These are phyloP conservation scores for Ageneiosus marmoratus DNA, from an alignment of 2,113 vertebrate genomes.

Conservation along the genomic window DNA sequence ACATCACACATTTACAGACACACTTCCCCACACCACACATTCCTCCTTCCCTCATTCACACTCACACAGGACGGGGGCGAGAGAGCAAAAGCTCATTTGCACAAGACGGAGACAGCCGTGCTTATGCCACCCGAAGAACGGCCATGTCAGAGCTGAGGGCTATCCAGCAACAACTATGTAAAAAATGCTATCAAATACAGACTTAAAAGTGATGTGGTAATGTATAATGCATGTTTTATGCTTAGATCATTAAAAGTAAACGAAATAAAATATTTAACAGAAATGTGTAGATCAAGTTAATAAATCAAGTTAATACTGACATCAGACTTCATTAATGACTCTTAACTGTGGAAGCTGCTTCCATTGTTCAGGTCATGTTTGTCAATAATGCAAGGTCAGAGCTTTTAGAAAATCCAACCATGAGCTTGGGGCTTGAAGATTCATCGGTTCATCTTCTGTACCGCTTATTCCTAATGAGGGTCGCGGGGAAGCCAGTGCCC, in stretches of 20 bases:
- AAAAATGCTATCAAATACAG: background rate
- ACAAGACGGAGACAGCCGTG: slow-evolving; percentile 7
- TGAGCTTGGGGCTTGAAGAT: too few species aligned
- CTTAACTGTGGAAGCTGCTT: background rate
- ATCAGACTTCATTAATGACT: background rate
- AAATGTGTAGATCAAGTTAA: background rate
- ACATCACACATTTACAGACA: slow-evolving; percentile 14
- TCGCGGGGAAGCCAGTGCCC: too few species aligned
- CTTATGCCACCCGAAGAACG: slow-evolving; percentile 26
- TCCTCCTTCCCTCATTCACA: slow-evolving; percentile 18
- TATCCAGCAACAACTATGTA: slow-evolving; percentile 15
- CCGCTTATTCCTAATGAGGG: too few species aligned
- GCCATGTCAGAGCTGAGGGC: slow-evolving; percentile 25
- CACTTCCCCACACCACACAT: slow-evolving; percentile 8
- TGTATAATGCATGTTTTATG: background rate
- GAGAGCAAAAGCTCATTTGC: slow-evolving; percentile 60
- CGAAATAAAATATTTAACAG: background rate
- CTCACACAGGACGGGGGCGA: slow-evolving; percentile 14
- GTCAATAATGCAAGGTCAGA: background rate
- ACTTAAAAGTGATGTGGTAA: background rate
- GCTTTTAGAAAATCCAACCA: background rate
- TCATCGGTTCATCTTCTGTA: too few species aligned
- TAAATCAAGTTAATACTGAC: background rate
- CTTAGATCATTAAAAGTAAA: background rate
- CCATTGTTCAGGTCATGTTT: background rate